These are phyloP conservation scores for Bufotes viridis DNA, from an alignment of 2,797 vertebrate genomes.

Conservation along the genomic window DNA sequence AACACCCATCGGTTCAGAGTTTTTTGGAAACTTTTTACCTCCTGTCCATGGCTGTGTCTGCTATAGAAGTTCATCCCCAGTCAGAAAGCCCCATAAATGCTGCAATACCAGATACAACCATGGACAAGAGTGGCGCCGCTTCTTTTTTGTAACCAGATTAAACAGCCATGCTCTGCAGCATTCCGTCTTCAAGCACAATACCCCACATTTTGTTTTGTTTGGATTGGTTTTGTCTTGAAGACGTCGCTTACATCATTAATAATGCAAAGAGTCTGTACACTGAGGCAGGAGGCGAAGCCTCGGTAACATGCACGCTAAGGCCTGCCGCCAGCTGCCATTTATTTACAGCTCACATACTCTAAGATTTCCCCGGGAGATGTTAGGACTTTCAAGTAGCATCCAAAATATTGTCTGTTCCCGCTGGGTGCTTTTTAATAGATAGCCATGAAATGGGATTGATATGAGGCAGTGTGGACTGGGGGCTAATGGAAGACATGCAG, in stretches of 20 bases:
- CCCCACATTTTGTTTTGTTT: constrained; percentile 4
- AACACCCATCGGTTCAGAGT: too few relatives aligned
- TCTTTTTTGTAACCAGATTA: neutral
- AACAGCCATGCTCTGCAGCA: neutral
- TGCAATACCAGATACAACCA: neutral
- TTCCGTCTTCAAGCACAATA: constrained; percentile 14
- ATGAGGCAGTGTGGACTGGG: constrained; percentile 21
- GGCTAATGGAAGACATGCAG: constrained; percentile 36
- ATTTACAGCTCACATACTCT: neutral
- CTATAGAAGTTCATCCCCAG: too few relatives aligned
- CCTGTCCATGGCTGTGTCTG: too few relatives aligned
- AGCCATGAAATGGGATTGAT: constrained; percentile 34
- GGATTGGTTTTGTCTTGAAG: neutral
- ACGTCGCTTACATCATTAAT: constrained; percentile 27
- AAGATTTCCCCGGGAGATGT: constrained; percentile 24
- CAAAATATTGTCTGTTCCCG: constrained; percentile 29
- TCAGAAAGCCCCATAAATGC: too few relatives aligned
- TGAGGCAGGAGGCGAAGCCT: neutral
- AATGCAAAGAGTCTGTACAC: constrained; percentile 15
- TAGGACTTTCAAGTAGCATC: constrained; percentile 34
- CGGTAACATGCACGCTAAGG: neutral
- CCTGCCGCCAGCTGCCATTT: constrained; percentile 28
- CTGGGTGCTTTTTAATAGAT: constrained; percentile 25
- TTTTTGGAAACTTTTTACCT: too few relatives aligned
- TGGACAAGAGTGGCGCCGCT: neutral